These are phyloP conservation scores for Falco rusticolus DNA, from an alignment of 2,797 vertebrate genomes.

Conservation along the genomic window DNA sequence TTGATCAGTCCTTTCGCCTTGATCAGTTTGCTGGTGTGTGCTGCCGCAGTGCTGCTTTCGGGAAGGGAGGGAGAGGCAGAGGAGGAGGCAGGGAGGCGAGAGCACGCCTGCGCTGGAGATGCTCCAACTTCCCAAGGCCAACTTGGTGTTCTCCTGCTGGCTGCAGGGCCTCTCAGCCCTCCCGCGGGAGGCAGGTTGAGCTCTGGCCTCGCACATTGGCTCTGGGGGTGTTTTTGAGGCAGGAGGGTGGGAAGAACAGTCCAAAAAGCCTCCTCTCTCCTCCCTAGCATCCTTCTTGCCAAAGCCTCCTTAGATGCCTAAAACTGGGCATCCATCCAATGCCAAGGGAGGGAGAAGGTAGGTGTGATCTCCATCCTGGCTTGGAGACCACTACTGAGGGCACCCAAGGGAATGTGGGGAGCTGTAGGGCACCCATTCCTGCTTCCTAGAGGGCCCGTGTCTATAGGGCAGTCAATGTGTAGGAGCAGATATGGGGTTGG, in stretches of 20 bases:
- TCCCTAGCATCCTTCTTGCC: background rate
- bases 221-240: background rate
- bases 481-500: background rate
- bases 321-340: rapidly evolving
- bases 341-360: background rate
- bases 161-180: rapidly evolving
- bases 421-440: background rate
- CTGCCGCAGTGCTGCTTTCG: slow-evolving; percentile 63
- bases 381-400: background rate
- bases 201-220: rapidly evolving
- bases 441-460: background rate
- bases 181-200: background rate
- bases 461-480: rapidly evolving
- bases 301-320: background rate
- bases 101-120: background rate
- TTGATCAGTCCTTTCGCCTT: slow-evolving; percentile 74
- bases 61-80: slow-evolving; percentile 6
- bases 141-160: background rate
- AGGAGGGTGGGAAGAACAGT: background rate
- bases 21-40: slow-evolving; percentile 70
- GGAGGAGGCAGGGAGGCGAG: slow-evolving; percentile 22
- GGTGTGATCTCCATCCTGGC: background rate
- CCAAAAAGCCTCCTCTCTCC: background rate
- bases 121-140: slow-evolving; percentile 2
- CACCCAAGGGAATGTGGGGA: background rate